Evolutionary conservation across 2,797 vertebrate species (phyloP).

Genomic region (Moxostoma hubbsi): DNA sequence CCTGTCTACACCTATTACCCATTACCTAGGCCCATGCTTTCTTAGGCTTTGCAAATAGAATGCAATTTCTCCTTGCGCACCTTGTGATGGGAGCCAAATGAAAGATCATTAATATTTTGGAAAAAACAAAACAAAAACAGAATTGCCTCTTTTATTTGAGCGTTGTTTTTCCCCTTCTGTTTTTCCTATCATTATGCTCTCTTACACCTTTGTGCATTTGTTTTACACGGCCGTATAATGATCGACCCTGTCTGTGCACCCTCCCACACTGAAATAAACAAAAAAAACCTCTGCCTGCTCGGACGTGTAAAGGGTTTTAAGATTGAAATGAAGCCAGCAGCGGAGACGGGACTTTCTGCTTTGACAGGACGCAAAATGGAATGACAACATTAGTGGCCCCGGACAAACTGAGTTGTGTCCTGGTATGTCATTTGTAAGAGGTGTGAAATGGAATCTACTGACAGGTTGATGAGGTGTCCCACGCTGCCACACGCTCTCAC

Average conservation of each 20-base stretch:
- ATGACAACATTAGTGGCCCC: slow-evolving; percentile 50
- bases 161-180: slow-evolving; percentile 14
- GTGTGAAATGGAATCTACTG: slow-evolving; percentile 46
- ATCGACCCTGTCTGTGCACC: slow-evolving; percentile 39
- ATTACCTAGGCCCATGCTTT: slow-evolving; percentile 90
- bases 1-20: slow-evolving; percentile 84
- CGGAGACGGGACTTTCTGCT: slow-evolving; percentile 45
- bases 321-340: slow-evolving; percentile 56
- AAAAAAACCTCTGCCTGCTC: slow-evolving; percentile 32
- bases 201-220: slow-evolving; percentile 57
- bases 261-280: slow-evolving; percentile 36
- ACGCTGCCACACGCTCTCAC: not conserved
- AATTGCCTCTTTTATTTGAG: slow-evolving; percentile 49
- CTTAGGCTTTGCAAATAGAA: slow-evolving; percentile 83
- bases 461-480: slow-evolving; percentile 51
- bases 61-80: slow-evolving; percentile 84
- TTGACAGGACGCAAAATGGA: slow-evolving; percentile 50
- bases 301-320: slow-evolving; percentile 46
- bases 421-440: slow-evolving; percentile 52
- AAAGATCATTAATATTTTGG: slow-evolving; percentile 86
- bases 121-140: slow-evolving; percentile 66
- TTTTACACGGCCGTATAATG: slow-evolving; percentile 55
- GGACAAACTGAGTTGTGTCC: slow-evolving; percentile 45
- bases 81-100: slow-evolving; percentile 90
- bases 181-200: slow-evolving; percentile 47